Evolutionary conservation across 1,140 invertebrate genomes (phyloP), one percentile per base, ranked within the genome.

Genomic region (Megalonaias nervosa): DNA sequence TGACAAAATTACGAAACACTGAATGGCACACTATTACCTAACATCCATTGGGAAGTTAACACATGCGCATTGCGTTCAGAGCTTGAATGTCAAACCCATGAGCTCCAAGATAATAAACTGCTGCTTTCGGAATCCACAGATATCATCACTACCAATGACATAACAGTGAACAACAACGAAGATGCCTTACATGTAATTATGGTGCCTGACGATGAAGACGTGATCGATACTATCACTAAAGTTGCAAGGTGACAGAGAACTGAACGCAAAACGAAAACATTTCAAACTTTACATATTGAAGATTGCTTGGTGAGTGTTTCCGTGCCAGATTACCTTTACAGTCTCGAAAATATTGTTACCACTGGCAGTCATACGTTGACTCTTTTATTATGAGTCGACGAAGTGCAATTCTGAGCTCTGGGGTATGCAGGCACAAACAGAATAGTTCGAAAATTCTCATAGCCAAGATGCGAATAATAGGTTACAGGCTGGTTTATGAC

Each of bases 31-130:
- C 62, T 66, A 31, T n/a, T 70, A 5, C 55, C 26, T 48, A 67
- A 75, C 31, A 75, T 1, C 17, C 23, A 56, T n/a, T 77, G 67
- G 15, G 75, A 77, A 55, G 75, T 77, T 0, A 71, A 67, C 13
- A 69, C 71, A 19, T 26, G 38, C 9, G 75, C 75, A 26, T 59
- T 77, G 13, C 57, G 75, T 16, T 55, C 31, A 58, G 75, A 77
- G 75, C 75, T 77, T 31, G 75, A 77, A 64, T 62, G 5, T 31
- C 19, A 71, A 26, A 71, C 75, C 48, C 61, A 77, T 23, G 75
- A 77, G 17, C 26, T 77, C 16, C 60, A 61, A 65, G 75, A 71
- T 71, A 77, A 71, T 38, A 77, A 77, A 48, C n/a, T 71, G 14
- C 71, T 77, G 75, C 61, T 77, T 3, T 61, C 71, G 56, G 38